Percentiles rank a stretch among this genome's conserved stretches.
Conservation (phyloP, 2,113 vertebrate species). For the Lepus europaeus region DNA sequence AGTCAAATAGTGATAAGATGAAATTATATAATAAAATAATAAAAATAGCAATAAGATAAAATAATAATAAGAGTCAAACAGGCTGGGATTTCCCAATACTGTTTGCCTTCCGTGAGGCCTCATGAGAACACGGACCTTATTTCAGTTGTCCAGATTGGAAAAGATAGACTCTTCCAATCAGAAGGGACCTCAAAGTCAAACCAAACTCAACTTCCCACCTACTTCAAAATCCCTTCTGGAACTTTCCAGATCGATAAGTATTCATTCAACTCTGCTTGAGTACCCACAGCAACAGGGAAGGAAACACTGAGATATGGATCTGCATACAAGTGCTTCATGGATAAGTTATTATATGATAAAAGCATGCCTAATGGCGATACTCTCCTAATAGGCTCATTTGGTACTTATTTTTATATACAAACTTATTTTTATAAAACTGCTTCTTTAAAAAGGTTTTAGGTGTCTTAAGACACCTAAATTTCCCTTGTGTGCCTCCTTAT, state of each 20-base stretch:
- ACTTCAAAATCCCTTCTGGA: slow-evolving; percentile 59
- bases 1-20: no score
- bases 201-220: background rate
- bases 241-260: background rate
- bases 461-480: slow-evolving; percentile 37
- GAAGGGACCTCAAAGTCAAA: background rate
- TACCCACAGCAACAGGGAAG: background rate
- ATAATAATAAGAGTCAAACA: background rate
- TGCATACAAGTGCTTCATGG: slow-evolving; percentile 42
- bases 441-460: slow-evolving; percentile 41
- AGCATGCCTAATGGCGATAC: background rate
- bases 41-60: no score
- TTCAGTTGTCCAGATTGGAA: background rate
- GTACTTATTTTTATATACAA: slow-evolving; percentile 47
- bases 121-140: background rate
- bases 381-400: slow-evolving; percentile 38
- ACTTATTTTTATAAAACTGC: slow-evolving; percentile 60
- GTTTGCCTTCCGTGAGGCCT: background rate
- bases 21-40: no score
- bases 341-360: slow-evolving; percentile 64
- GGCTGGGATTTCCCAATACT: background rate
- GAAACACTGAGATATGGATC: background rate
- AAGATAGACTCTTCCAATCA: slow-evolving; percentile 16
- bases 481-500: slow-evolving; percentile 31
- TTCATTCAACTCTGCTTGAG: slow-evolving; percentile 18